Evolutionary conservation across 2,888 invertebrate genomes (phyloP), one percentile per base, ranked within the genome.

Genomic region (Drosophila longiperda): DNA sequence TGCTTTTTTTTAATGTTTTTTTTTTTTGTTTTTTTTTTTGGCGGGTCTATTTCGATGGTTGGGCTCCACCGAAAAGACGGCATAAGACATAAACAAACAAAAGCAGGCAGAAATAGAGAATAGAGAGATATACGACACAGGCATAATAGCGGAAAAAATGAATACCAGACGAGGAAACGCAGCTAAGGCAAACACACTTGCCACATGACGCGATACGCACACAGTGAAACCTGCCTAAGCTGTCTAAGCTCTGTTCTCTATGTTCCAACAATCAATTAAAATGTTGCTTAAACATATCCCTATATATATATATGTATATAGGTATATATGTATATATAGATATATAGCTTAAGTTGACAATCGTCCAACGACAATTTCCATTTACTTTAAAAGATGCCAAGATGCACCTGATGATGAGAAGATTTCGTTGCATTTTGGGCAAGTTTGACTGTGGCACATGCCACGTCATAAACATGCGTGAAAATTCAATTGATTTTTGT

Each of bases 401-500:
- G 17, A 38, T 55, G 29, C 29, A 55, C 26, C 29, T 55, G 38
- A n/a, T 29, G 26, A 15, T 23, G 17, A 4, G 12, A 34, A 11
- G 54, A 12, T 8, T 12, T 15, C 0, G 23, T 50, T n/a, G 15
- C 34, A 1, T 2, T 11, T 40, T 36, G 36, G 69, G 32, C 53
- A 57, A 20, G 48, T 42, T 55, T 20, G 3, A 80, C 66, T 76
- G 81, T 78, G 15, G 65, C 58, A 75, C 60, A 75, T 60, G 52
- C 76, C 65, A 55, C 9, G 54, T 63, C 85, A 84, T 89, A 89
- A 84, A 89, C 80, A 87, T 87, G 87, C 84, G 84, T 84, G 89
- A 89, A 84, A 84, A 87, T 87, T 89, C 84, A 84, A 84, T 84
- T 89, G 88, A 84, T 84, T 84, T 89, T 82, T 40, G 40, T 63